These are phyloP conservation scores for Margarornis squamiger DNA, from an alignment of 2,797 vertebrate genomes.

Conservation along the genomic window DNA sequence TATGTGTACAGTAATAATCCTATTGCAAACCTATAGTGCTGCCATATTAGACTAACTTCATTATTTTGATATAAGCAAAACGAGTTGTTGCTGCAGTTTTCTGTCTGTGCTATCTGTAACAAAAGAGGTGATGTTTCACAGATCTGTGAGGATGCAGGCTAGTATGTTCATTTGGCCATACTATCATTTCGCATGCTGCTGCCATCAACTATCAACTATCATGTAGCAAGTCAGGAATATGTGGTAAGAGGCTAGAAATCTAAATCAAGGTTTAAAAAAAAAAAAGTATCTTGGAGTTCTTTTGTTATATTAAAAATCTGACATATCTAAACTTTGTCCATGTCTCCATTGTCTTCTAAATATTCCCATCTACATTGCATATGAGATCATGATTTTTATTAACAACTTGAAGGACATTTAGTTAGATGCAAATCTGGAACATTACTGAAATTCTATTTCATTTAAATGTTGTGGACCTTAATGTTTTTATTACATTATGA, in stretches of 20 bases:
- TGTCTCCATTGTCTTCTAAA: not conserved
- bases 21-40: not conserved
- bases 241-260: not conserved
- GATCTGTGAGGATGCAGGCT: not conserved
- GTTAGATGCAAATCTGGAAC: not conserved
- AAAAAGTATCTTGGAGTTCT: not conserved
- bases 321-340: not conserved
- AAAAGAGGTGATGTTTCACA: not conserved
- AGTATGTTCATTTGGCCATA: not conserved
- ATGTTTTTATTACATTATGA: not conserved
- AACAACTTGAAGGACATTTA: not conserved
- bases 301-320: not conserved
- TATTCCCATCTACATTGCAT: not conserved
- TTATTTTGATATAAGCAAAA: not conserved
- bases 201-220: not conserved
- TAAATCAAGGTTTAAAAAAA: not conserved
- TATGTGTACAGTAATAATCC: not conserved
- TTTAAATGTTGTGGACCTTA: not conserved
- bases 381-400: not conserved
- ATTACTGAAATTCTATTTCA: not conserved
- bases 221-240: not conserved
- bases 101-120: not conserved
- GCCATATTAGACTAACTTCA: not conserved
- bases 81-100: not conserved
- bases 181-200: not conserved